These are phyloP conservation scores for Argentina silus DNA, from an alignment of 2,797 vertebrate species.

Conservation along the genomic window DNA sequence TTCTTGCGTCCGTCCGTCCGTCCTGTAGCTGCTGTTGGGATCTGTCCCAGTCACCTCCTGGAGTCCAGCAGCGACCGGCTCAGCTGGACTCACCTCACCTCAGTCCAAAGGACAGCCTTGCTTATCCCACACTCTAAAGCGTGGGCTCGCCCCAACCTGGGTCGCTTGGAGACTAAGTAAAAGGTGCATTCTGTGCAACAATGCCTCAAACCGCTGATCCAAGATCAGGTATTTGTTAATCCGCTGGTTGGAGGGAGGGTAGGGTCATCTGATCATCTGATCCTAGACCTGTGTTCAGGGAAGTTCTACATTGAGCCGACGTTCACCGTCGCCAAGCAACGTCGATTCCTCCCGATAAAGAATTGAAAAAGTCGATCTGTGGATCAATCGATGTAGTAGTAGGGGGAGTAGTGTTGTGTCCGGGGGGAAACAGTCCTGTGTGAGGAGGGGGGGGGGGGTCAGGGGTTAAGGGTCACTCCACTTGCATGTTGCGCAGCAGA, in stretches of 20 bases:
- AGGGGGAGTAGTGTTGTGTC: slow-evolving; percentile 2
- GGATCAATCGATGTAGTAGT: neutral
- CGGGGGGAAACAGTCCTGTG: slow-evolving; percentile 16
- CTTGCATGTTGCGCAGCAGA: slow-evolving; percentile 71
- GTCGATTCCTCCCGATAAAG: neutral
- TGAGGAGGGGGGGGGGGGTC: neutral
- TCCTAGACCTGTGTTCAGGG: slow-evolving; percentile 56
- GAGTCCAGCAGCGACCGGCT: no score
- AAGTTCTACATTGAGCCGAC: slow-evolving; percentile 56
- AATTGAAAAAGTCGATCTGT: slow-evolving; percentile 25
- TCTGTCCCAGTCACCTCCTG: slow-evolving; percentile 8
- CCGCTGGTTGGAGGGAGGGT: no score
- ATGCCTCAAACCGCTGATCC: slow-evolving; percentile 61
- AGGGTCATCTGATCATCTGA: slow-evolving; percentile 16
- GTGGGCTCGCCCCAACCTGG: slow-evolving; percentile 53
- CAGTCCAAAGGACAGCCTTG: slow-evolving; percentile 40
- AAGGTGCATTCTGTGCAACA: slow-evolving; percentile 73
- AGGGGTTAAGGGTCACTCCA: slow-evolving; percentile 59
- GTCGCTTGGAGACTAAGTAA: slow-evolving; percentile 61
- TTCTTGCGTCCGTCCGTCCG: neutral
- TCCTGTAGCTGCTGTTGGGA: slow-evolving; percentile 44
- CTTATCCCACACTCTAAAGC: slow-evolving; percentile 40
- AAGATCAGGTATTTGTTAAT: slow-evolving; percentile 42
- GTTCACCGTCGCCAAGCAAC: slow-evolving; percentile 13
- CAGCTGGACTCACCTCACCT: no score